Evolutionary conservation across 2,797 vertebrate genomes (phyloP).

Genomic region (Enteromius thamalakanensis): DNA sequence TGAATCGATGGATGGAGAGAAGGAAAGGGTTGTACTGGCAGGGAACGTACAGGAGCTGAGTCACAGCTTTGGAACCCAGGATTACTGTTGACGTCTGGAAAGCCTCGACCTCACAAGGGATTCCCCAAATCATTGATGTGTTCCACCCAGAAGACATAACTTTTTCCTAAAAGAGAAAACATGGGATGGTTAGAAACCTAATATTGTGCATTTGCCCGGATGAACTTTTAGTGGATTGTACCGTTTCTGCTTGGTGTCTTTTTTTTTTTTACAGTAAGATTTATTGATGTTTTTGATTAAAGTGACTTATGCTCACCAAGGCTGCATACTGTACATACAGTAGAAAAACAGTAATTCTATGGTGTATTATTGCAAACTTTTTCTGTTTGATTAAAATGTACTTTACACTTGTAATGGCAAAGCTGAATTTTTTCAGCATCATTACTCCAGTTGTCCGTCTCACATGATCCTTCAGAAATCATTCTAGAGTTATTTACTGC

Average conservation of each 20-base stretch:
- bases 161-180: conserved; percentile 15
- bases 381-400: background rate
- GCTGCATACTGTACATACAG: background rate
- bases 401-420: background rate
- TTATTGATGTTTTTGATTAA: background rate
- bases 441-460: background rate
- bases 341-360: background rate
- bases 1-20: conserved; percentile 46
- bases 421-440: background rate
- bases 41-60: conserved; percentile 33
- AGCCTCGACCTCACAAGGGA: conserved; percentile 53
- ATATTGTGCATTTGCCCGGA: background rate
- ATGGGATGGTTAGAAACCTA: background rate
- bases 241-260: background rate
- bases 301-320: background rate
- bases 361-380: background rate
- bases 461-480: background rate
- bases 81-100: conserved; percentile 57
- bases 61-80: conserved; percentile 36
- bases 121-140: conserved; percentile 45
- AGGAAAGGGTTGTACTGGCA: conserved; percentile 38
- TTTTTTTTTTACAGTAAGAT: background rate
- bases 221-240: background rate
- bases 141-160: conserved; percentile 41
- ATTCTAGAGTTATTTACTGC: background rate